Base-by-base conservation (phyloP, 2,797 vertebrate genomes). In the Tauraco hartlaubi region DNA sequence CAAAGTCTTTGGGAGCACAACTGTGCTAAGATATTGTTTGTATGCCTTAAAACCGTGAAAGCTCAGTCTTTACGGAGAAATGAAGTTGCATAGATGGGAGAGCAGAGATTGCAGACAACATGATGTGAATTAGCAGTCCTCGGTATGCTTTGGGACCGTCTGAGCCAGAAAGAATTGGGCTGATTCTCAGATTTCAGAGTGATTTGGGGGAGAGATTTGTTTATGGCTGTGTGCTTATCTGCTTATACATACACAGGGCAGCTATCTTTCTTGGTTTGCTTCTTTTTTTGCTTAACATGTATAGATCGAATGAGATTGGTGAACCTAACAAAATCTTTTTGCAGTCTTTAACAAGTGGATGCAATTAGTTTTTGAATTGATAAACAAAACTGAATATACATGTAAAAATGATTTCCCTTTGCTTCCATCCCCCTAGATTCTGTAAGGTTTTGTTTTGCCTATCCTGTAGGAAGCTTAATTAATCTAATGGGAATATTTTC, bases 401-500 rank as follows among this genome's bases (percentile, higher is more conserved):
- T 33, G 49, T 90, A 54, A 72, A 85, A 95, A 64, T 85, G 69
- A 79, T 68, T 48, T 92, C 56, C 6, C 41, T 82, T 84, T 74
- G 31, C 76, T 93, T 86, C 71, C 21, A 8, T 73, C 49, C 13
- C 26, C 21, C n/a, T 35, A 12, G 44, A 46, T 89, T 93, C 43
- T 68, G 14, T 64, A 58, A 85, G 35, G 29, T 9, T 0, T 75
- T 89, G 39, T 63, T 92, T 87, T 95, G 74, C 56, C 78, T 39
- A 20, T 84, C 23, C 52, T 64, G 64, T 74, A 55, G 67, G 91
- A 95, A 72, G 29, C 59, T 87, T 95, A 81, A 95, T 95, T 95
- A 92, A 87, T 80, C 93, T 91, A 82, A 22, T 51, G 86, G 90
- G 93, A 85, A 51, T 92, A 51, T 93, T 95, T 95, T 92, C 92